Percentiles rank a stretch among this genome's conserved stretches.
phyloP scores from a whole-genome alignment of 1,140 invertebrate genomes.

The Ceratina japonica region DNA sequence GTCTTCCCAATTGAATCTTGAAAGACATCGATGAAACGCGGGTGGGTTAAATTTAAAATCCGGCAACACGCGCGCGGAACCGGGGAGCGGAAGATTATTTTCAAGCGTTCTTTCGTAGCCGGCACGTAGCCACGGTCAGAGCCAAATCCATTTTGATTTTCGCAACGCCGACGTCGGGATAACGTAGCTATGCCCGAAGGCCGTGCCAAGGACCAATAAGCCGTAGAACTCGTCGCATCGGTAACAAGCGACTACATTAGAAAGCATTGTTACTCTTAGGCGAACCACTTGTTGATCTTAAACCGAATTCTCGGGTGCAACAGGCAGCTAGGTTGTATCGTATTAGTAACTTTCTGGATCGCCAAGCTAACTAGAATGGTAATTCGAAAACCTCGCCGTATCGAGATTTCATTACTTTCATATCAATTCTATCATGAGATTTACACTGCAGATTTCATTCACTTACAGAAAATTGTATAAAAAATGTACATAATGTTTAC shows the following conservation, averaged over 20 bases:
- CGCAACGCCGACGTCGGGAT: constrained; percentile 27
- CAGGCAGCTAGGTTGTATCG: constrained; percentile 52
- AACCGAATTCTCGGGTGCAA: constrained; percentile 56
- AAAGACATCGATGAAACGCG: constrained; percentile 8
- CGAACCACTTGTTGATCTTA: constrained; percentile 70
- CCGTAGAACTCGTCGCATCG: constrained; percentile 8
- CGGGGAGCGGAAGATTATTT: constrained; percentile 32
- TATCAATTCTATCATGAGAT: neutral
- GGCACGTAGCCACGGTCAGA: constrained; percentile 25
- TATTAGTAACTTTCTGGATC: constrained; percentile 57
- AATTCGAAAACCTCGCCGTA: neutral
- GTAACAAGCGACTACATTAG: constrained; percentile 50
- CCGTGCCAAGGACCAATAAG: constrained; percentile 40
- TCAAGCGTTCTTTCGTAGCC: constrained; percentile 26
- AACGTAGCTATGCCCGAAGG: constrained; percentile 35
- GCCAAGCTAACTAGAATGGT: constrained; percentile 28
- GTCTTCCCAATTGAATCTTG: neutral
- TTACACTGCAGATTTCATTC: no score
- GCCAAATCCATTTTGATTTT: constrained; percentile 56
- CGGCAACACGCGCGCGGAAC: neutral
- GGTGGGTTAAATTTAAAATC: constrained; percentile 45
- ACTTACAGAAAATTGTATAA: no score
- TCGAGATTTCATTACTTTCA: neutral
- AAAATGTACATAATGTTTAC: no score
- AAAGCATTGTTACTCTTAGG: constrained; percentile 64